Base-by-base conservation (phyloP, 2,113 vertebrate species). In the Apodemus speciosus region DNA sequence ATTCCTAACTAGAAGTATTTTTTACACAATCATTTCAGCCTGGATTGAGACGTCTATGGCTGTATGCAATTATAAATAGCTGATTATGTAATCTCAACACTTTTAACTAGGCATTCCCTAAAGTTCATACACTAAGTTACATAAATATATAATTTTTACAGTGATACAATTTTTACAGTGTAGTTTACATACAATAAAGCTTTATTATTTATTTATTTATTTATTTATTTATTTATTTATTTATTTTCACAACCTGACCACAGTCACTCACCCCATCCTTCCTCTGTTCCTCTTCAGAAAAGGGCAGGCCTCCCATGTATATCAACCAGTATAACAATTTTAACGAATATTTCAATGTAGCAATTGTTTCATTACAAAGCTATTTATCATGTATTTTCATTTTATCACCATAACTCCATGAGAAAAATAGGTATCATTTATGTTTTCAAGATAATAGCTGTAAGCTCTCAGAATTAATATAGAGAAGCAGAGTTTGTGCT, bases 41-140 rank as follows among this genome's bases (percentile, higher is more conserved):
- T 68, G n/a, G n/a, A 86, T 60, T 87, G 49, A 89, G 3, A 93
- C 49, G 69, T 49, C 62, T 91, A 46, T 69, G 56, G 56, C 2
- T 72, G 2, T 30, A 90, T 23, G 27, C n/a, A 87, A 80, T 94
- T 94, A 80, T 32, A 75, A 76, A 93, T 25, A 91, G 8, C n/a
- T 68, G 0, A 88, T 90, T 32, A 88, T 66, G 2, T 66, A 79
- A 81, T 40, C 38, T 71, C 23, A 92, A 94, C 43, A 60, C 43
- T 68, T 92, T 75, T 81, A 80, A 80, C 9, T 18, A 76, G 21
- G 18, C 35, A 88, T 81, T 75, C n/a, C 80, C 89, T 64, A 60
- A 90, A 90, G 30, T 79, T 76, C 27, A 94, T 80, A 89, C n/a
- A 71, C 2, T 95, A 16, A 15, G 72, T 89, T 71, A 93, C 20